Evolutionary conservation across 2,113 vertebrate genomes (phyloP).

Genomic region (Trochalopteron elliotii): DNA sequence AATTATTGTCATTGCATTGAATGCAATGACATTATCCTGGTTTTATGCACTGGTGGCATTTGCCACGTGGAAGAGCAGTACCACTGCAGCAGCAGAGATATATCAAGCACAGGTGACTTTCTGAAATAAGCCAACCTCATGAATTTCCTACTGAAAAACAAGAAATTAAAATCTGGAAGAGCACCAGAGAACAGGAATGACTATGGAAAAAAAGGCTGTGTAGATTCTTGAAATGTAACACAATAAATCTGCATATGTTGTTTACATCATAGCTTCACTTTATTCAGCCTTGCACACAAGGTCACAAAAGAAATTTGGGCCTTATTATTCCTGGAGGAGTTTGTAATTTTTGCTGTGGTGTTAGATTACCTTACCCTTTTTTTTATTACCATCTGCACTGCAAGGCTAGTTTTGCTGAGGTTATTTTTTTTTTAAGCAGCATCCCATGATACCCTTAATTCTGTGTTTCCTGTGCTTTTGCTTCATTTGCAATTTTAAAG

Average conservation of each 20-base stretch:
- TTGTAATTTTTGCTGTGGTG: background rate
- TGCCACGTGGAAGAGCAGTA: background rate
- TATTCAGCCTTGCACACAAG: background rate
- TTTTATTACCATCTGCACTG: constrained; percentile 36
- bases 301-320: constrained; percentile 8
- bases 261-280: background rate
- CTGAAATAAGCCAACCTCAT: background rate
- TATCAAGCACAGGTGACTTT: background rate
- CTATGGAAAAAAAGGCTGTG: background rate
- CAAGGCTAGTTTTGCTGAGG: constrained; percentile 32
- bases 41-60: background rate
- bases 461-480: constrained; percentile 37
- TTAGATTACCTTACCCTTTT: constrained; percentile 21
- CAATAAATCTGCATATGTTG: background rate
- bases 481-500: constrained; percentile 60
- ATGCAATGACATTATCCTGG: background rate
- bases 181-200: background rate
- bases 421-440: constrained; percentile 26
- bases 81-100: background rate
- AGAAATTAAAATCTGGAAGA: background rate
- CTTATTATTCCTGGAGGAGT: background rate
- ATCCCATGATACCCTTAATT: constrained; percentile 59
- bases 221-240: background rate
- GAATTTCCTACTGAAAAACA: background rate
- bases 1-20: no score